phyloP scores from a whole-genome alignment of 2,797 vertebrate genomes.

The Semaprochilodus insignis region DNA sequence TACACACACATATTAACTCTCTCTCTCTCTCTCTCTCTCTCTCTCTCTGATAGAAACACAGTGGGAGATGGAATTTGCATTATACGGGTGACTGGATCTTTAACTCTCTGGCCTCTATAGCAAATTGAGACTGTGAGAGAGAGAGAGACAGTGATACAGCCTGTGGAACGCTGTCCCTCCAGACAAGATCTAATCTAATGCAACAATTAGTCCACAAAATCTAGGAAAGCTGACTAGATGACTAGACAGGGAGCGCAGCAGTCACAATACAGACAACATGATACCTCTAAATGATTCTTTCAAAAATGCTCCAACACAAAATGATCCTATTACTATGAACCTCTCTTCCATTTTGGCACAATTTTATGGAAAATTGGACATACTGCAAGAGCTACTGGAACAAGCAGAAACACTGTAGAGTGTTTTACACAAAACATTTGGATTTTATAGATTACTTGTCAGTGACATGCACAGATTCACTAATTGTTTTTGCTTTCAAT shows the following conservation, averaged over 20 bases:
- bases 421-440: background rate
- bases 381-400: background rate
- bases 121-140: background rate
- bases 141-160: background rate
- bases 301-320: no score
- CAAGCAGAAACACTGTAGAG: background rate
- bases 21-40: background rate
- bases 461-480: no score
- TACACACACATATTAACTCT: background rate
- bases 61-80: slow-evolving; percentile 4
- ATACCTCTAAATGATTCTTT: background rate
- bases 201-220: background rate
- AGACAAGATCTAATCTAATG: slow-evolving; percentile 1
- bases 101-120: background rate
- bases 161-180: background rate
- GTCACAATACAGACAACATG: no score
- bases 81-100: slow-evolving; percentile 29
- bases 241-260: background rate
- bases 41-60: background rate
- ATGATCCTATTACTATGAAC: no score
- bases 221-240: background rate
- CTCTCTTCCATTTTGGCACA: background rate
- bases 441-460: no score
- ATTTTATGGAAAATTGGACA: background rate
- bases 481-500: no score